These are phyloP conservation scores for Garra rufa DNA, from an alignment of 2,113 vertebrate species.

Conservation along the genomic window DNA sequence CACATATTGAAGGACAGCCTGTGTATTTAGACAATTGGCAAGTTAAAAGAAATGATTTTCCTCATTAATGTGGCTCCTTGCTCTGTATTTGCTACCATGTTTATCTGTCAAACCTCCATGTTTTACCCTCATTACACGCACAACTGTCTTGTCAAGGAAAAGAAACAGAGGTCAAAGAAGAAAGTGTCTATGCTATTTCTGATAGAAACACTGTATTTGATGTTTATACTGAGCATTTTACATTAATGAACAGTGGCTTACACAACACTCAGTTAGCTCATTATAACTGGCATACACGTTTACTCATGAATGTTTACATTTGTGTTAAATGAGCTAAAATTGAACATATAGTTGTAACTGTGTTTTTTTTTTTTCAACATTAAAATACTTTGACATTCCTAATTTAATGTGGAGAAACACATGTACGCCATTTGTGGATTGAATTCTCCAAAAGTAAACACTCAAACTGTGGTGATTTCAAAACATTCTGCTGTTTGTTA, in stretches of 20 bases:
- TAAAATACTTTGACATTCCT: neutral
- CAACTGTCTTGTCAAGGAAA: neutral
- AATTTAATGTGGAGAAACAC: neutral
- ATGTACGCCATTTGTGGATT: neutral
- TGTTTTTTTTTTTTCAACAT: neutral
- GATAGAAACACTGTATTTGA: neutral
- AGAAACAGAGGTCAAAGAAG: constrained; percentile 18
- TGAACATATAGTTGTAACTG: no score
- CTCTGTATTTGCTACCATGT: neutral
- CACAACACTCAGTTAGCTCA: neutral
- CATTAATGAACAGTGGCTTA: neutral
- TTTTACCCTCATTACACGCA: neutral
- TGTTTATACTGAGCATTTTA: neutral
- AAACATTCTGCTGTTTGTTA: neutral
- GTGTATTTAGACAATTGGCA: constrained; percentile 27
- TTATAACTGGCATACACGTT: neutral
- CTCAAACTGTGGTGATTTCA: neutral
- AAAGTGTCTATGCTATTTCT: neutral
- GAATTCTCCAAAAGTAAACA: neutral
- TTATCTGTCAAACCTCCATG: neutral
- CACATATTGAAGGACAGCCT: constrained; percentile 22
- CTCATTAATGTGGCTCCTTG: constrained; percentile 17
- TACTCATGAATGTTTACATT: neutral
- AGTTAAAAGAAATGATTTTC: neutral
- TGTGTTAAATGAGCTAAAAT: neutral